Percentiles rank a stretch among this genome's conserved stretches.
Conservation (phyloP, 1,140 invertebrate species). For the Aphaenogaster floridana region DNA sequence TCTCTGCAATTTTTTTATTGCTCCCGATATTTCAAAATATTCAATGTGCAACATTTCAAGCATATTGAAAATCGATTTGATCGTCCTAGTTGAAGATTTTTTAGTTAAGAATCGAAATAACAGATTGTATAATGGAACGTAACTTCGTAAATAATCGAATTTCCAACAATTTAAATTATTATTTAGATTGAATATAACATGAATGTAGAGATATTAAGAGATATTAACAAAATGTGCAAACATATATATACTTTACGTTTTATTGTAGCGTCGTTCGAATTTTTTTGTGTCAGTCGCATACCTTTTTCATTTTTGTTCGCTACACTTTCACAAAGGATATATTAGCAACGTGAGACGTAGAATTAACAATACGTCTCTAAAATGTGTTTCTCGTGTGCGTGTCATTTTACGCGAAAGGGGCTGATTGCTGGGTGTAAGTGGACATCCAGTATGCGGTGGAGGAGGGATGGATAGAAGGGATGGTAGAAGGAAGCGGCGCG, state of each 20-base stretch:
- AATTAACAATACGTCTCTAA: conserved; percentile 66
- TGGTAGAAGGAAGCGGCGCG: conserved; percentile 52
- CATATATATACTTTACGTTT: neutral
- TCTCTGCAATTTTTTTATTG: conserved; percentile 2
- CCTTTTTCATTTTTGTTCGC: conserved; percentile 8
- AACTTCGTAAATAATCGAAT: neutral
- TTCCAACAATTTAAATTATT: neutral
- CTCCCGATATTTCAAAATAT: conserved; percentile 30
- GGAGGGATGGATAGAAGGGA: neutral
- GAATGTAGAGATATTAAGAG: neutral
- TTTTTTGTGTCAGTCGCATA: neutral
- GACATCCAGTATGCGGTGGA: conserved; percentile 53
- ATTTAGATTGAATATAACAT: neutral
- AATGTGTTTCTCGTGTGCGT: conserved; percentile 45
- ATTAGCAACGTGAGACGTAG: conserved; percentile 36
- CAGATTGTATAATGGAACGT: neutral
- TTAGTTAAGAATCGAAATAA: neutral
- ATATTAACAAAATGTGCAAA: neutral
- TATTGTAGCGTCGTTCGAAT: neutral
- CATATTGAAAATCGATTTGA: conserved; percentile 43
- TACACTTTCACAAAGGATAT: neutral
- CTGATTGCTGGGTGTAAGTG: conserved; percentile 56
- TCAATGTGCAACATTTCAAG: neutral
- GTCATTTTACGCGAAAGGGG: conserved; percentile 27
- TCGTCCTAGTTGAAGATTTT: conserved; percentile 15